phyloP scores from a whole-genome alignment of 2,888 invertebrate species.

The Invenusta paracnida region DNA sequence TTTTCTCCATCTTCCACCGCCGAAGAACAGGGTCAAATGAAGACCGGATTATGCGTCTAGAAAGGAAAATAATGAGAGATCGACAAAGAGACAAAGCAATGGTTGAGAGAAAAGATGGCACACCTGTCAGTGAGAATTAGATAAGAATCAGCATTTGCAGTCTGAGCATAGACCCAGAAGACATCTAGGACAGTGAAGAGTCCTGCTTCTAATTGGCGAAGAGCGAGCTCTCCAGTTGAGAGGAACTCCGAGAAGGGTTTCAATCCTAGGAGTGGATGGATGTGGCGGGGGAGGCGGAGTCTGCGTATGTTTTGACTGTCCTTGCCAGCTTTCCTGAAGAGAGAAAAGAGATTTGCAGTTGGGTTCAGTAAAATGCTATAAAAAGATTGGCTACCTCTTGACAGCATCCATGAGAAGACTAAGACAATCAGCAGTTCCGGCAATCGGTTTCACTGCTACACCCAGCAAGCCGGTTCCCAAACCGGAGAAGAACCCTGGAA shows the following conservation, averaged over 20 bases:
- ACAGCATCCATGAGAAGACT: not conserved
- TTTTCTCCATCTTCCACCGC: too few relatives aligned
- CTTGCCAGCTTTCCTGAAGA: too few relatives aligned
- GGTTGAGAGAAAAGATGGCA: too few relatives aligned
- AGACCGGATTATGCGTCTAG: too few relatives aligned
- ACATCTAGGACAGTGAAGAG: not conserved
- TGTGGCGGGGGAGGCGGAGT: too few relatives aligned
- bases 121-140: not conserved
- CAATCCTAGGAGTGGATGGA: not conserved
- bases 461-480: not conserved
- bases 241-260: not conserved
- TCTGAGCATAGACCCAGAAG: not conserved
- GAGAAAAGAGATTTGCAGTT: too few relatives aligned
- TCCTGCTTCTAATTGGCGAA: not conserved
- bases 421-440: not conserved
- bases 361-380: not conserved
- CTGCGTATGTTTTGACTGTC: too few relatives aligned
- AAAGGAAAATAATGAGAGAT: too few relatives aligned
- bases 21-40: too few relatives aligned
- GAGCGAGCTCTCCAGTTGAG: not conserved
- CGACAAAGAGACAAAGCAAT: too few relatives aligned
- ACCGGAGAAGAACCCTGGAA: not conserved
- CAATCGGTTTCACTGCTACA: not conserved
- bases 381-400: not conserved
- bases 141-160: not conserved